Percentiles rank a stretch among this genome's conserved stretches.
Conservation (phyloP, 2,888 invertebrate species). For the Eilema caniola region DNA sequence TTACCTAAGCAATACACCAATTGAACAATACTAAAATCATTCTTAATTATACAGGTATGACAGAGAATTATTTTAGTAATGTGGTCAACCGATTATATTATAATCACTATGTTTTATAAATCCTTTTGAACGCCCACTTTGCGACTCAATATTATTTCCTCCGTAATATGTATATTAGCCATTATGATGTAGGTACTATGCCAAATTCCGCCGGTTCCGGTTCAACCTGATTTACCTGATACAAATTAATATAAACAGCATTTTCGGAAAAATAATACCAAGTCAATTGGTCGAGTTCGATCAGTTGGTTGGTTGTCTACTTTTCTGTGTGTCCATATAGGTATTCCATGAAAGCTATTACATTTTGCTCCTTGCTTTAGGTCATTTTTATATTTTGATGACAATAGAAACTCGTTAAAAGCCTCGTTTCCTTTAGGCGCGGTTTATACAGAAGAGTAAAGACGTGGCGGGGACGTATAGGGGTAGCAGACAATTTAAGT, state of each 20-base stretch:
- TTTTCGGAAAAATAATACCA: background rate
- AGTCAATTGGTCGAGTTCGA: too few species aligned
- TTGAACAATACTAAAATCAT: background rate
- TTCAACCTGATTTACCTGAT: background rate
- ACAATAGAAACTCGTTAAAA: background rate
- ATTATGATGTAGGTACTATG: background rate
- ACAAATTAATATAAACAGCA: background rate
- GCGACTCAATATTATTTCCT: background rate
- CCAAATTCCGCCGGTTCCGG: background rate
- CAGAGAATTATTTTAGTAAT: too few species aligned
- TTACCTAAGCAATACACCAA: background rate
- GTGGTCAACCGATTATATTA: background rate
- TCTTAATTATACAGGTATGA: background rate
- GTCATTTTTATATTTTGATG: background rate
- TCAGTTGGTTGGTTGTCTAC: too few species aligned
- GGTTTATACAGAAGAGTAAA: too few species aligned
- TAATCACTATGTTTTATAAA: background rate
- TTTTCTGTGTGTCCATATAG: too few species aligned
- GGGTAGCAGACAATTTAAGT: too few species aligned
- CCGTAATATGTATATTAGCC: background rate
- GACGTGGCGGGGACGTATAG: too few species aligned
- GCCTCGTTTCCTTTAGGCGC: background rate
- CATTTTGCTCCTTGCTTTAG: too few species aligned
- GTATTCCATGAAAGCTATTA: too few species aligned
- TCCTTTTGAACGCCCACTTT: background rate